phyloP scores from a whole-genome alignment of 2,888 invertebrate genomes.

The Drosophila nr. perissopoda region DNA sequence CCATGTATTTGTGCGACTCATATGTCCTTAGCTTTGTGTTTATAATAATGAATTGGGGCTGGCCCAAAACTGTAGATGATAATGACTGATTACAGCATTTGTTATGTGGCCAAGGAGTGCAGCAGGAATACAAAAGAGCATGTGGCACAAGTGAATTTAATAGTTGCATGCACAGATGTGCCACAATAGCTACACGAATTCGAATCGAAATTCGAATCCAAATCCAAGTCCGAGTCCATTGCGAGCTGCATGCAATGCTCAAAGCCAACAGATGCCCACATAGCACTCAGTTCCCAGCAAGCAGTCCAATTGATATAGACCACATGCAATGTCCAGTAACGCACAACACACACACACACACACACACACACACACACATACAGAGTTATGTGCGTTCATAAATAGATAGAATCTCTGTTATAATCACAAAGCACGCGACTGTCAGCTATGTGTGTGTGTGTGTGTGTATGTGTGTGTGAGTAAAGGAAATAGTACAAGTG shows the following conservation, averaged over 20 bases:
- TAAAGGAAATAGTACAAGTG: constrained; percentile 1
- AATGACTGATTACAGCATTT: constrained; percentile 3
- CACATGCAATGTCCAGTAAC: constrained; percentile 32
- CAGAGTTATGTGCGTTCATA: background rate
- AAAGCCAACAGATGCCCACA: constrained; percentile 49
- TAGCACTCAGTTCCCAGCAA: constrained; percentile 29
- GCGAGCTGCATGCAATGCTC: constrained; percentile 53
- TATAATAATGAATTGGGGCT: background rate
- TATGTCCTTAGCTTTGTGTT: background rate
- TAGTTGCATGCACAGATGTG: constrained; percentile 22
- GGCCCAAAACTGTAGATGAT: background rate
- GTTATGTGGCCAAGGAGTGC: background rate
- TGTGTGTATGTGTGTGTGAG: constrained; percentile 10
- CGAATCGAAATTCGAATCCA: constrained; percentile 4
- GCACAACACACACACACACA: constrained; percentile 8
- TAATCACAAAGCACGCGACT: constrained; percentile 64
- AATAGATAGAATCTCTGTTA: constrained; percentile 41
- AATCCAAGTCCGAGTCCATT: constrained; percentile 9
- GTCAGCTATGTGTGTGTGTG: constrained; percentile 43
- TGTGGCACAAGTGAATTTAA: constrained; percentile 42
- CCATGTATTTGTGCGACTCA: background rate
- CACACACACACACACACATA: constrained; percentile 15
- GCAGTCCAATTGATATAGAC: constrained; percentile 2
- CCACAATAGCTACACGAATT: constrained; percentile 16
- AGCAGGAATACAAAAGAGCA: background rate